A percentile compares a stretch with the other conserved stretches of the same genome.
Evolutionary conservation across 1,140 invertebrate species (phyloP).

Genomic region (Lanistes nyassanus): DNA sequence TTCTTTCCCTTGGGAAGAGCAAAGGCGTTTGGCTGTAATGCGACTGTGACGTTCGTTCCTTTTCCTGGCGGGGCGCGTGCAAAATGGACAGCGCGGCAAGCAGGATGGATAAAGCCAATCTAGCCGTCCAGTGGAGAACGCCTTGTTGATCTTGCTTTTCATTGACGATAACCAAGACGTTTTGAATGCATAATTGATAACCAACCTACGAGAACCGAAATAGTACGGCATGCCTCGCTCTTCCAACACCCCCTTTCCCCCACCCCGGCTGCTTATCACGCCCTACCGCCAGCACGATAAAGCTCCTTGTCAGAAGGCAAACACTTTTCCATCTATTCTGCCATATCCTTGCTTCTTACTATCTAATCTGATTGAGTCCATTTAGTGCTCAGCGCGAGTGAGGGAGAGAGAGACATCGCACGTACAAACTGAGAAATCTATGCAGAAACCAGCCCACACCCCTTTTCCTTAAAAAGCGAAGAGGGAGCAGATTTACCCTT

Average conservation of each 20-base stretch:
- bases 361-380: slow-evolving; percentile 11
- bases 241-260: no score
- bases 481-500: not conserved
- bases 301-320: not conserved
- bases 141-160: not conserved
- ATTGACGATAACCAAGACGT: slow-evolving; percentile 4
- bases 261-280: no score
- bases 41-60: no score
- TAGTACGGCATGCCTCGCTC: not conserved
- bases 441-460: not conserved
- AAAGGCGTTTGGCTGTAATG: no score
- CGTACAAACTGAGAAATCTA: not conserved
- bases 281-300: not conserved
- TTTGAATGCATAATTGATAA: slow-evolving; percentile 13
- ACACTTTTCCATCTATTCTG: not conserved
- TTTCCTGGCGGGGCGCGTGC: no score
- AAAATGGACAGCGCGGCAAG: no score
- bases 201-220: not conserved
- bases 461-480: not conserved
- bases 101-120: no score
- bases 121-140: no score
- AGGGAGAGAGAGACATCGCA: not conserved
- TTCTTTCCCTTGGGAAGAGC: no score
- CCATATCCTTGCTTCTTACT: not conserved
- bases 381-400: slow-evolving; percentile 5